Percentiles rank a stretch among this genome's conserved stretches.
phyloP scores from a whole-genome alignment of 2,888 invertebrate species.

The Ormyrus labotus region DNA sequence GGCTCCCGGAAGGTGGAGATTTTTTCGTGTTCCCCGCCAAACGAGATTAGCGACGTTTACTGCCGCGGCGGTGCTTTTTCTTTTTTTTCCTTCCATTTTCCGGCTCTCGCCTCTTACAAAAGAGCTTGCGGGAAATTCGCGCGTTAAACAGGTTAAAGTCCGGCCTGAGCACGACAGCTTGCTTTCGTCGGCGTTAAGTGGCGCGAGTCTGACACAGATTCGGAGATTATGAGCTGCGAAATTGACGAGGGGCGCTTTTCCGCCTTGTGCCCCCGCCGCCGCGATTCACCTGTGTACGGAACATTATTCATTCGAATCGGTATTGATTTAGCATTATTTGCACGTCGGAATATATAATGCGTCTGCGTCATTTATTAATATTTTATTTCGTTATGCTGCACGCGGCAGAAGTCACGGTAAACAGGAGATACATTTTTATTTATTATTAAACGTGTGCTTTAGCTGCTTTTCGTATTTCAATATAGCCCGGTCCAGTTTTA shows the following conservation, averaged over 20 bases:
- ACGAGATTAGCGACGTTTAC: slow-evolving; percentile 45
- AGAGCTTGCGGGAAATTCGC: slow-evolving; percentile 57
- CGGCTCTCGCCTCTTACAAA: background rate
- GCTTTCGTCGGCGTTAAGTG: slow-evolving; percentile 23
- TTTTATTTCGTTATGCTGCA: too few relatives aligned
- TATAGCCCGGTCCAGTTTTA: too few relatives aligned
- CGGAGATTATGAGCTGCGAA: slow-evolving; percentile 1
- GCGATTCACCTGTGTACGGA: too few relatives aligned
- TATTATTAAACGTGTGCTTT: too few relatives aligned
- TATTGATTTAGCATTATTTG: too few relatives aligned
- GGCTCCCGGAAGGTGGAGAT: background rate
- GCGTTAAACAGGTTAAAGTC: slow-evolving; percentile 58
- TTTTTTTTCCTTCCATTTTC: background rate
- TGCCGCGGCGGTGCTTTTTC: slow-evolving; percentile 3
- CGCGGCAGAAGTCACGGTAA: too few relatives aligned
- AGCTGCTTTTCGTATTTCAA: too few relatives aligned
- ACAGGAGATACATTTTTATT: too few relatives aligned
- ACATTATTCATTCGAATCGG: too few relatives aligned
- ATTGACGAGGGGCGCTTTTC: background rate
- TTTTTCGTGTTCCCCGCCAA: slow-evolving; percentile 34
- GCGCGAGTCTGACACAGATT: slow-evolving; percentile 25
- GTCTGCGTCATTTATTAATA: too few relatives aligned
- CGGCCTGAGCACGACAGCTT: slow-evolving; percentile 50
- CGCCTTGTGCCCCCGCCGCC: too few relatives aligned
- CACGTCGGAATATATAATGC: too few relatives aligned